Base-by-base conservation (phyloP, 2,113 vertebrate genomes). In the Lichenostomus cassidix region DNA sequence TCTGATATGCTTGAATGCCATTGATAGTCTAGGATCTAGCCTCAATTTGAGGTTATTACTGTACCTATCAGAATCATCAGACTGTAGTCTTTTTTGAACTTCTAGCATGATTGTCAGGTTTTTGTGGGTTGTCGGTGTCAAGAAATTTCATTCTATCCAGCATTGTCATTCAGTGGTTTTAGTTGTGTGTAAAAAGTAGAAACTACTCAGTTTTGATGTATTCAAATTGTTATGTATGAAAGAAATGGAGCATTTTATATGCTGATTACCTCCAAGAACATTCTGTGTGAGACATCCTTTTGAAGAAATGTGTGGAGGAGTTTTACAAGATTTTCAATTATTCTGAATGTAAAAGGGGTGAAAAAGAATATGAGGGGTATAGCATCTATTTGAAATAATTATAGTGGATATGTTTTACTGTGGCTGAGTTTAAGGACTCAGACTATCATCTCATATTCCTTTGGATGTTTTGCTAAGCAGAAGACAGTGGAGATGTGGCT, bases 251-350 rank as follows among this genome's bases (percentile, higher is more conserved):
- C 46, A 42, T 91, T 87, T 76, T 58, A 49, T 65, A 46, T 49
- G 56, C 28, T 29, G 7, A n/a, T 87, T 74, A 74, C 47, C 53
- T 87, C 35, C 27, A 75, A 55, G 37, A 68, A 50, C 10, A 25
- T 94, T 87, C 50, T 71, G 4, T 75, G n/a, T 52, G 65, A 89
- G 64, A 62, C 31, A 46, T 29, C 44, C 3, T 87, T 44, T 49
- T 63, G 68, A 59, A 92, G 90, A 80, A 76, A 59, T 7, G 2
- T 60, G 22, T 91, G 82, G 46, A 81, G 65, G 47, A 83, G 52
- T 96, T 79, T 67, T n/a, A 59, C 16, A 83, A 23, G 44, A 33
- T 79, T 95, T 91, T 93, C 35, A 84, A 53, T 79, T 84, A 80
- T 73, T 92, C 75, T 75, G 60, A 92, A 52, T 82, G 62, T 89